These are phyloP conservation scores for Pemphigus obesinymphae DNA, from an alignment of 1,140 invertebrate genomes.

Conservation along the genomic window DNA sequence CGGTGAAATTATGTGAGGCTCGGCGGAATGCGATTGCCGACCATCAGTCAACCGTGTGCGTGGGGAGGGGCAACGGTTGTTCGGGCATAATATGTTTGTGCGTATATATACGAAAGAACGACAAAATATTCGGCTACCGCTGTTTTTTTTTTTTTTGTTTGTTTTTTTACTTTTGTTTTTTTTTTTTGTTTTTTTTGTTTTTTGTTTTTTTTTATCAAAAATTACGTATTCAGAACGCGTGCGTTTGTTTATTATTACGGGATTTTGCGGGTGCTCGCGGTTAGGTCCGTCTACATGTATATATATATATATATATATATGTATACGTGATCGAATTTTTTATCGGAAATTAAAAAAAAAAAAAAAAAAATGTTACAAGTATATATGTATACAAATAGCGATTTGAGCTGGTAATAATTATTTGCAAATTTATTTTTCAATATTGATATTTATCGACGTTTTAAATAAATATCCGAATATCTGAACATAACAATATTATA, in stretches of 20 bases:
- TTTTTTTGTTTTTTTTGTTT: not conserved
- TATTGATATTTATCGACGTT: conserved; percentile 6
- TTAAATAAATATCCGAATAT: not conserved
- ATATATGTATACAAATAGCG: not conserved
- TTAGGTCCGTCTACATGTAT: no score
- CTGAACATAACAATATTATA: not conserved
- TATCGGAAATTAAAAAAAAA: conserved; percentile 12
- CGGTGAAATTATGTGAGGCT: not conserved
- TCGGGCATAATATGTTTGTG: no score
- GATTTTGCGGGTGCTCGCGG: not conserved
- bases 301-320: no score
- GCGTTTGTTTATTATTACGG: conserved; percentile 11
- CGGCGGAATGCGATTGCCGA: not conserved
- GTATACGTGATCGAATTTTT: not conserved
- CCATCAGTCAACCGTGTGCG: not conserved
- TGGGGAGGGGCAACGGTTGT: not conserved
- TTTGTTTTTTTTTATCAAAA: not conserved
- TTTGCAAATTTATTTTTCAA: not conserved
- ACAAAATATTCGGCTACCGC: not conserved
- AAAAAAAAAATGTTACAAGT: not conserved
- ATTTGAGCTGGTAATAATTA: not conserved
- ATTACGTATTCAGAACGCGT: conserved; percentile 27
- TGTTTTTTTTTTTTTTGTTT: not conserved
- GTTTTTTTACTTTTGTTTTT: not conserved
- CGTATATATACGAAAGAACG: no score